Evolutionary conservation across 2,888 invertebrate species (phyloP), one percentile per base, ranked within the genome.

Genomic region (Meloe dianella): DNA sequence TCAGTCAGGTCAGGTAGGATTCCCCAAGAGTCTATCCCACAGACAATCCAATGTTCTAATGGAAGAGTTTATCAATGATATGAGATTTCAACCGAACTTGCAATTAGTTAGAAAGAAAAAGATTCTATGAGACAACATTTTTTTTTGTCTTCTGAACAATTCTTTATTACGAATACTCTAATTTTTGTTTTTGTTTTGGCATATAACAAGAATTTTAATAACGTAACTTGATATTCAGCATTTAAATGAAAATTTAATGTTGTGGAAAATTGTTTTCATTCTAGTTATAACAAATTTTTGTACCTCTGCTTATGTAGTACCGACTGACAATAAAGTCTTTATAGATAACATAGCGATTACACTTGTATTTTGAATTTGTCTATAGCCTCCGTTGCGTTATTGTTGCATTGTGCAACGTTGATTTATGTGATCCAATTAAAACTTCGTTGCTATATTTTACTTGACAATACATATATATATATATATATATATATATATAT

Each of bases 381-480:
- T 27, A 2, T 3, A 27, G 27, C 4, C 2, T 27, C 4, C 2
- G 2, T 27, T 27, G 27, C 4, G 27, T 27, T 27, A 27, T 27
- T 27, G 27, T 66, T 59, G 62, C 61, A 61, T 62, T 64, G 54
- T 60, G 24, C 41, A 59, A 47, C 41, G 22, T 35, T 22, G 62
- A 66, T 58, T 59, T 58, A 59, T 29, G 35, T 51, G 57, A 63
- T 66, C 66, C 66, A 66, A 66, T 66, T 66, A 66, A 66, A 66
- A 62, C 59, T 66, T 66, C 59, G 61, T 64, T 35, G 56, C 32
- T 35, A 57, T 47, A 56, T 59, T 27, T 27, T 27, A 4, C 2
- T 27, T 27, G 27, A 27, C 27, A 32, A n/a, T n/a, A n/a, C n/a
- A n/a, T n/a, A n/a, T n/a, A n/a, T n/a, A n/a, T n/a, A n/a, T n/a